Percentiles rank a stretch among this genome's conserved stretches.
Evolutionary conservation across 1,140 invertebrate species (phyloP).

Genomic region (Lamellibrachia luymesi): DNA sequence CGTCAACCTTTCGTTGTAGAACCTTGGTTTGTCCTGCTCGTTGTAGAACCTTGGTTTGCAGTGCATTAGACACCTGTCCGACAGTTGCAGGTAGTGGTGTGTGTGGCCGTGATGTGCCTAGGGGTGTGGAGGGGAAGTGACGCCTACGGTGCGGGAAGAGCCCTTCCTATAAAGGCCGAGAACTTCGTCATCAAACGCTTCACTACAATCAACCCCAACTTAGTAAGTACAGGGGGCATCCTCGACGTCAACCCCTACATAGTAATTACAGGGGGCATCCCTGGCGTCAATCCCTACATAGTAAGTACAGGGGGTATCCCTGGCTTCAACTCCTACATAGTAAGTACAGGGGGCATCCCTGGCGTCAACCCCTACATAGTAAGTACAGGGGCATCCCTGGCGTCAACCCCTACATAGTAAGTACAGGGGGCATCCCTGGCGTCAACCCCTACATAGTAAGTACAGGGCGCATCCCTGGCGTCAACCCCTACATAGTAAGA

Average conservation of each 20-base stretch:
- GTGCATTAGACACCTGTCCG: not conserved
- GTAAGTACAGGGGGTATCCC: no score
- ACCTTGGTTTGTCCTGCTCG: no score
- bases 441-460: no score
- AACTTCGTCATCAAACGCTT: conserved; percentile 15
- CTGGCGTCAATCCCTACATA: no score
- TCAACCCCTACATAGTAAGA: not conserved
- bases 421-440: no score
- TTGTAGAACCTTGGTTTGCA: not conserved
- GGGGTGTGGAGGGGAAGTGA: not conserved
- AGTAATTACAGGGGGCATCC: no score
- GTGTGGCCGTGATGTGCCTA: not conserved
- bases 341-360: no score
- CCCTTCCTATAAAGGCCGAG: not conserved
- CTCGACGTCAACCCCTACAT: not conserved
- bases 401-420: no score
- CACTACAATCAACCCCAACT: not conserved
- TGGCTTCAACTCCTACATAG: no score
- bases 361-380: no score
- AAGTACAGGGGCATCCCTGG: no score
- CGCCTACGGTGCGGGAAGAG: not conserved
- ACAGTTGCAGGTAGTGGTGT: not conserved
- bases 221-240: conserved; percentile 8
- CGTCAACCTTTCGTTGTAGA: not conserved
- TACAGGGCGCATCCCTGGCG: no score